phyloP scores from a whole-genome alignment of 2,797 vertebrate genomes.

The Notoglanidium macrostoma region DNA sequence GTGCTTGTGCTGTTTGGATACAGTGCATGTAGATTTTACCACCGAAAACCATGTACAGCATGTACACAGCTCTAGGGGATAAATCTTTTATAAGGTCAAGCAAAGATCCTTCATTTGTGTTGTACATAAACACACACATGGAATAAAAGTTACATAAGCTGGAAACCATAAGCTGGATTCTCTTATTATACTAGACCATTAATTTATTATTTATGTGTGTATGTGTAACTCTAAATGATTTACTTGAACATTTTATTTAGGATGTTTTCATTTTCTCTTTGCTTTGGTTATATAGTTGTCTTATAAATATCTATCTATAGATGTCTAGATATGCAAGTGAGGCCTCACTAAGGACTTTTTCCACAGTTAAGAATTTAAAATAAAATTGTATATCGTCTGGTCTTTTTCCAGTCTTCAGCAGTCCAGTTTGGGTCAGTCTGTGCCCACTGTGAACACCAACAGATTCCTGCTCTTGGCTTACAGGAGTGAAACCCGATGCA shows the following conservation, averaged over 20 bases:
- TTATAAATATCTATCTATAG: neutral
- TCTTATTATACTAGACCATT: neutral
- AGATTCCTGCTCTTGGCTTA: neutral
- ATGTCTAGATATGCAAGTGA: neutral
- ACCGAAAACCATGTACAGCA: neutral
- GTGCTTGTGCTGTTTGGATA: slow-evolving; percentile 4
- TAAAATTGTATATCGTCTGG: neutral
- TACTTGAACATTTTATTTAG: neutral
- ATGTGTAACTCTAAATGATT: neutral
- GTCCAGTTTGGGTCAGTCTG: neutral
- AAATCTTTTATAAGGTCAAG: slow-evolving; percentile 19
- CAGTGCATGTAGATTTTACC: slow-evolving; percentile 6
- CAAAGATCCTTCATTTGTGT: neutral
- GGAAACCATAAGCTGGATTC: neutral
- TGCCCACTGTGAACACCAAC: neutral
- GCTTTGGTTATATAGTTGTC: neutral
- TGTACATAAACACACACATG: neutral
- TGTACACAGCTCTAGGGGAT: slow-evolving; percentile 12
- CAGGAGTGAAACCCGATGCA: no score
- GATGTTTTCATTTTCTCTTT: neutral
- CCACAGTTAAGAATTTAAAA: neutral
- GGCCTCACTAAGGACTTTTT: neutral
- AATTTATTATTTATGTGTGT: neutral
- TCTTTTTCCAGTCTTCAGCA: neutral
- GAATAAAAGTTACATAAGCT: neutral